Percentiles rank a stretch among this genome's conserved stretches.
Conservation (phyloP, 2,797 vertebrate species). For the Rallus crepitans region DNA sequence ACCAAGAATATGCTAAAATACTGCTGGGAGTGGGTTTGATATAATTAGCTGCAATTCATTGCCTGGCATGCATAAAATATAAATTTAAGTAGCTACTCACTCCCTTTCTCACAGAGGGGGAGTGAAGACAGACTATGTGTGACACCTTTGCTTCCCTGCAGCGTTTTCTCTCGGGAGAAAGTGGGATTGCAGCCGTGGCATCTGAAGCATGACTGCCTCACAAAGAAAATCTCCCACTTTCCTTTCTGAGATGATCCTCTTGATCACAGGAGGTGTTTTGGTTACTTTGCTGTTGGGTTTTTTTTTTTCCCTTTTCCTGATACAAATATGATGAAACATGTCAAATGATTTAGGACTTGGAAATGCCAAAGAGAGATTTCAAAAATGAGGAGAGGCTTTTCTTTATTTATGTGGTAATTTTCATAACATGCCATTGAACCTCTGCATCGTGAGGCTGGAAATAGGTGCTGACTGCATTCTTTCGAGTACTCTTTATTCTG, state of each 20-base stretch:
- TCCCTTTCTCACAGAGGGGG: neutral
- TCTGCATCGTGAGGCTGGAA: neutral
- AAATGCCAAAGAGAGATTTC: neutral
- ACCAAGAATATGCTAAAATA: neutral
- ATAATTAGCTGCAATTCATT: neutral
- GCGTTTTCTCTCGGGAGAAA: neutral
- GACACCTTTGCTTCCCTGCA: neutral
- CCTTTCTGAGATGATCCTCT: neutral
- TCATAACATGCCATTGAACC: neutral
- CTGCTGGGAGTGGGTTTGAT: neutral
- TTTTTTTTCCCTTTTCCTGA: neutral
- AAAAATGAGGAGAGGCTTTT: neutral
- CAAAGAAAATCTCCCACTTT: neutral
- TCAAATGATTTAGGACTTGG: neutral
- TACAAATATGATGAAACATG: neutral
- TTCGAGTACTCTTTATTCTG: neutral
- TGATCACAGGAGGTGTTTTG: accelerated
- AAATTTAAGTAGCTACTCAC: neutral
- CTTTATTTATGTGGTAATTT: neutral
- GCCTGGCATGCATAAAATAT: neutral
- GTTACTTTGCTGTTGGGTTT: neutral
- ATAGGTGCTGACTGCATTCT: neutral
- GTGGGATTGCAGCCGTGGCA: neutral
- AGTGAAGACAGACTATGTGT: neutral
- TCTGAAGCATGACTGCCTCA: neutral